Base-by-base conservation (phyloP, 2,797 vertebrate species). In the Alectoris magna region DNA sequence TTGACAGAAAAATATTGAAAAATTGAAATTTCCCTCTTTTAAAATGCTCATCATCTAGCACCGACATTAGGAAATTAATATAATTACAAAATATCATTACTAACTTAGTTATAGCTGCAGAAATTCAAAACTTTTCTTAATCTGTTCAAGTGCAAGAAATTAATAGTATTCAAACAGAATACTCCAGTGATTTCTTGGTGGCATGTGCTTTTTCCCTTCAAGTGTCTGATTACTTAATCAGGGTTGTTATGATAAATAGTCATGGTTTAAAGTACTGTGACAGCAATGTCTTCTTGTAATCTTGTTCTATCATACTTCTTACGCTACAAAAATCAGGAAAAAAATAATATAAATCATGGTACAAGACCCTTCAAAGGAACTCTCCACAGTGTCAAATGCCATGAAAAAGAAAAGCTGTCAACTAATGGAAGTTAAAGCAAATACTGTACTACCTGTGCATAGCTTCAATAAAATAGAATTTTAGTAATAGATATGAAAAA, bases 201-300 rank as follows among this genome's bases (percentile, higher is more conserved):
- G 67, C 29, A 67, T 64, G 66, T 31, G 23, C 26, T 68, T 76
- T 78, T 9, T 59, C 10, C 87, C 90, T 87, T 94, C 15, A 72
- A 63, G 43, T 86, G 3, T 39, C 24, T 74, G 68, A 82, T 94
- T 88, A 80, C 86, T 79, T 93, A 92, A 91, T 95, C 63, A 91
- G 17, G 83, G 48, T 86, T 91, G 51, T 49, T 93, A 66, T 31
- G 76, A 75, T 71, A 89, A 95, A 77, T 70, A 63, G 43, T 53
- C 86, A 48, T 14, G 10, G 16, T 76, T 92, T 43, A 91, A 91
- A 86, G 14, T 41, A 64, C 66, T 34, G 15, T 59, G 72, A 86
- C 39, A 88, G 49, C 43, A 88, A 26, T 31, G 67, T 71, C 24
- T 87, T 94, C 17, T 87, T 75, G 21, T 46, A 73, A n/a, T 85